Conservation (phyloP, 1,140 invertebrate genomes). For the Euwallacea fornicatus region DNA sequence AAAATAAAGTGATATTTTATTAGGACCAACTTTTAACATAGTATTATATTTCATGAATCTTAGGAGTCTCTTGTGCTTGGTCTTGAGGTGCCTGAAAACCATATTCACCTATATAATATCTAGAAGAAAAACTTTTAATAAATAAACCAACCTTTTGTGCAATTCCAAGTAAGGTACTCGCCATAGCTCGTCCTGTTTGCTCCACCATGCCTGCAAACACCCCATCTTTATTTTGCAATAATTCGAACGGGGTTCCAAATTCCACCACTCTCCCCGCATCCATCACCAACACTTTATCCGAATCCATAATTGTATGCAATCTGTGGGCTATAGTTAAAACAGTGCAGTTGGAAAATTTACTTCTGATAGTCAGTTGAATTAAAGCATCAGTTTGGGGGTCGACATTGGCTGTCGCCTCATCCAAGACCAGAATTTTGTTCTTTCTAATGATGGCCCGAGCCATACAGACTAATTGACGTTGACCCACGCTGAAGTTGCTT, state of each 20-base stretch:
- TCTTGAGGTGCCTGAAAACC: too few species aligned
- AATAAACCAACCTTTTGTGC: slow-evolving; percentile 51
- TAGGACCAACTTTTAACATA: too few species aligned
- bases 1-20: too few species aligned
- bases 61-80: too few species aligned
- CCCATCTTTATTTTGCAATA: slow-evolving; percentile 54
- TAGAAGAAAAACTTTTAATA: too few species aligned
- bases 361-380: slow-evolving; percentile 64
- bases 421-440: slow-evolving; percentile 65
- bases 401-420: slow-evolving; percentile 68
- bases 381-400: slow-evolving; percentile 64
- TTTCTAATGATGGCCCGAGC: slow-evolving; percentile 65
- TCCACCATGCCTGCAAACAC: slow-evolving; percentile 66
- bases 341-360: slow-evolving; percentile 64
- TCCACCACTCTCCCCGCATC: slow-evolving; percentile 59
- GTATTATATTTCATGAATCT: too few species aligned
- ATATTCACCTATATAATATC: too few species aligned
- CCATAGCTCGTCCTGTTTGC: slow-evolving; percentile 64
- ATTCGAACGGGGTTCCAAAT: slow-evolving; percentile 61
- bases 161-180: slow-evolving; percentile 60
- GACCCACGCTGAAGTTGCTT: slow-evolving; percentile 59
- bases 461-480: slow-evolving; percentile 61
- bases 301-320: slow-evolving; percentile 72
- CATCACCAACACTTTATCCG: slow-evolving; percentile 62
- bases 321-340: slow-evolving; percentile 76